These are phyloP conservation scores for Carcharodon carcharias DNA, from an alignment of 2,797 vertebrate species.

Conservation along the genomic window DNA sequence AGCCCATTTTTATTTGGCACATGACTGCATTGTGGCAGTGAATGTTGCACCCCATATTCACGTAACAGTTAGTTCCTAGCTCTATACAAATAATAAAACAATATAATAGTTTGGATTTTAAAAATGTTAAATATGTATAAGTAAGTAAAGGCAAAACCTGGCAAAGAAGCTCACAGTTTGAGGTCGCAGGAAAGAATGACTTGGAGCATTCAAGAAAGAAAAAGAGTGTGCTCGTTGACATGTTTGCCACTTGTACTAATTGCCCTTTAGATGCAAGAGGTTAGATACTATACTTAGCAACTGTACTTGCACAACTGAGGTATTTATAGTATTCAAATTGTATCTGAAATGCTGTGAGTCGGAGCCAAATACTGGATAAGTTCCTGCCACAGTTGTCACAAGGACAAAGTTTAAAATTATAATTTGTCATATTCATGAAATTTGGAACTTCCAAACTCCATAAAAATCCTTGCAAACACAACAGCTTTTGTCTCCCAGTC, in stretches of 20 bases:
- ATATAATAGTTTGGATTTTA: background rate
- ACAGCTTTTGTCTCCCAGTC: background rate
- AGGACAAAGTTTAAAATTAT: background rate
- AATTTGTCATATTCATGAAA: background rate
- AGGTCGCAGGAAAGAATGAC: background rate
- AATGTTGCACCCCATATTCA: too few species aligned
- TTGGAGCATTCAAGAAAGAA: background rate
- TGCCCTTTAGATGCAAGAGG: background rate
- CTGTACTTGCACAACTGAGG: background rate
- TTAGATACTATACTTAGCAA: background rate
- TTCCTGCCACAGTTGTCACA: background rate
- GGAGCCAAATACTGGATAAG: background rate
- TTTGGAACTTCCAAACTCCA: background rate
- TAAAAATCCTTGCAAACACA: background rate
- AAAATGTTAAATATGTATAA: background rate
- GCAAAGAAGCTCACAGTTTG: too few species aligned
- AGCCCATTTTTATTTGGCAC: too few species aligned
- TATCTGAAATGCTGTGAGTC: background rate
- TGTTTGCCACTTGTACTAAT: background rate
- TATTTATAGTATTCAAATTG: background rate
- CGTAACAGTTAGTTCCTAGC: too few species aligned
- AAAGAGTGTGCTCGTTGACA: background rate
- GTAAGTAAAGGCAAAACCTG: background rate
- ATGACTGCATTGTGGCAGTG: too few species aligned
- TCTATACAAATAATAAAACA: too few species aligned